Evolutionary conservation across 2,113 vertebrate species (phyloP), one percentile per base, ranked within the genome.

Genomic region (Bos javanicus): DNA sequence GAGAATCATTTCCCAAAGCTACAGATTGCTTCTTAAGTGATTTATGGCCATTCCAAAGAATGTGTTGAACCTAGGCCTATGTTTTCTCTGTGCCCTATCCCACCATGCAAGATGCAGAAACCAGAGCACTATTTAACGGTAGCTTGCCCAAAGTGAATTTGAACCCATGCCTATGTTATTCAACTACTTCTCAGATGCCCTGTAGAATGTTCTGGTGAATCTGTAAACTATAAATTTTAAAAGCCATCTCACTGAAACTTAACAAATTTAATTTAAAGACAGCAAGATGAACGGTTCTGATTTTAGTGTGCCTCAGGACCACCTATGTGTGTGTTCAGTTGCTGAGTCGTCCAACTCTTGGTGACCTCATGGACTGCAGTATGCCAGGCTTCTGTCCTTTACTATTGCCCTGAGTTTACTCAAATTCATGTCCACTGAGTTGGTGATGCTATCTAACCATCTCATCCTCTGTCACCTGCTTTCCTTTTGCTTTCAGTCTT

Each of bases 171-270:
- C 48, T 25, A 97, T 14, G 17, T 56, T 48, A 56, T 46, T 39
- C 33, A 48, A 43, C 33, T 90, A 43, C 48, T 81, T 12, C 26
- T 60, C 19, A 81, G 54, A 92, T 2, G 12, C 26, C 19, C 33
- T 95, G 33, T 90, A 87, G 25, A 76, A 60, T 74, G 83, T 96
- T 92, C 50, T 91, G 56, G n/a, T 76, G 43, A 95, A 59, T 78
- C 56, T 88, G 56, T 23, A 71, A 84, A 59, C 28, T 28, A 59
- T 59, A 26, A 12, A 13, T 87, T 95, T 91, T 57, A 52, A 84
- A 85, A 71, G 14, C 9, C 23, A 19, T 54, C 8, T 78, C 83
- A 80, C 2, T 83, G n/a, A 94, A 80, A 19, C 21, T 36, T 23
- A 52, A 62, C 33, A 16, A 60, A 60, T 95, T 17, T 78, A 54